Evolutionary conservation across 2,888 invertebrate genomes (phyloP), one percentile per base, ranked within the genome.

Genomic region (Acanthosepion lycidas): DNA sequence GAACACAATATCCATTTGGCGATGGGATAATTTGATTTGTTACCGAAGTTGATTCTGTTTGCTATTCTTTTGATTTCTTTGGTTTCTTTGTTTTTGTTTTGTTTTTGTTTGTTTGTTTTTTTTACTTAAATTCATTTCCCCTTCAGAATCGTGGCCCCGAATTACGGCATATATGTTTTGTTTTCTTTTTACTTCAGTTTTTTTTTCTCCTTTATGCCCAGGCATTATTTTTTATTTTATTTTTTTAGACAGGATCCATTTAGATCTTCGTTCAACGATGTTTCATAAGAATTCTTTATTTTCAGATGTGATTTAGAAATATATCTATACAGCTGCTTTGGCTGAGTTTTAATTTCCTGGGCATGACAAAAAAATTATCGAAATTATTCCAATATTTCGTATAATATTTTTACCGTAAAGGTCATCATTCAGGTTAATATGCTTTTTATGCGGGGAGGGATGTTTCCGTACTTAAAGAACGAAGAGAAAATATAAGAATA

Each of bases 151-250:
- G 15, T 51, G 51, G 6, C 59, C 6, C 6, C 6, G 20, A 59
- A 59, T 59, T 59, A 42, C 42, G 42, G 42, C 42, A 42, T 42
- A 42, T 3, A 42, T 42, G 42, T 42, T 42, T 42, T 42, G 42
- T 42, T 42, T 42, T 42, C 42, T 42, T 42, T 42, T 42, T 42
- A 42, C 23, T 59, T 78, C 1, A 28, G 6, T 33, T 1, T 78
- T 9, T 78, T n/a, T 78, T 78, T 15, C n/a, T n/a, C 23, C 18
- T 15, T n/a, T 1, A 12, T 78, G 28, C 9, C 28, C 26, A 9
- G 0, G 6, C 8, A 1, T 15, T 15, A 0, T 5, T 78, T 9
- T 12, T 33, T 15, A 0, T 5, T 78, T 9, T 12, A 1, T 33
- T n/a, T 78, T 78, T 33, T n/a, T 12, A 78, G 78, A 18, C n/a